Percentiles rank a stretch among this genome's conserved stretches.
These are phyloP conservation scores for Brenthis ino DNA, from an alignment of 2,888 invertebrate genomes.

Conservation along the genomic window DNA sequence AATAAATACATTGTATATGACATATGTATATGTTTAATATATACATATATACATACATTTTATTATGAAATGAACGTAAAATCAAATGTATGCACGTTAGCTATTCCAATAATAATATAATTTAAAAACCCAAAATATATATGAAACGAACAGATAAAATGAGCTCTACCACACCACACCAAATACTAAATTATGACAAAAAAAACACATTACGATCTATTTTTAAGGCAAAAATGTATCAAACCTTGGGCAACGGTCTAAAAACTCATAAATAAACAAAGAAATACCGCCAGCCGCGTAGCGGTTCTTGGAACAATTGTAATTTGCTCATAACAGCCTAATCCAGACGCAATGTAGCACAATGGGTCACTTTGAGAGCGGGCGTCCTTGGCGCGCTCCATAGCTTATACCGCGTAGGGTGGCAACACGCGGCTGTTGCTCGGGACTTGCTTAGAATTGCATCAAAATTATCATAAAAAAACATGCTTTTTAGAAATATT, in stretches of 20 bases:
- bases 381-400: constrained; percentile 68
- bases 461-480: not conserved
- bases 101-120: too few relatives aligned
- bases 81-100: too few relatives aligned
- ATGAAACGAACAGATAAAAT: too few relatives aligned
- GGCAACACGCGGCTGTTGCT: not conserved
- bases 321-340: constrained; percentile 41
- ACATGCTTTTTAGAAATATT: too few relatives aligned
- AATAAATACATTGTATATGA: too few relatives aligned
- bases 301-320: constrained; percentile 46
- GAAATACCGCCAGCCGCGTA: constrained; percentile 34
- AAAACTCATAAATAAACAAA: constrained; percentile 36
- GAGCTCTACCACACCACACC: too few relatives aligned
- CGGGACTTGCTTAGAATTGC: not conserved
- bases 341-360: constrained; percentile 60
- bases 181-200: constrained; percentile 1
- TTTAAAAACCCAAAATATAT: too few relatives aligned
- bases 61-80: too few relatives aligned
- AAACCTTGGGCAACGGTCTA: constrained; percentile 26
- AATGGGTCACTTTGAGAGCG: constrained; percentile 76
- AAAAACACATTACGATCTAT: constrained; percentile 8
- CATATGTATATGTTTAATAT: too few relatives aligned
- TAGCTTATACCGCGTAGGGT: constrained; percentile 13
- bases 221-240: constrained; percentile 18
- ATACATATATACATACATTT: too few relatives aligned